phyloP scores from a whole-genome alignment of 2,888 invertebrate species.

The Charanyca ferruginea region DNA sequence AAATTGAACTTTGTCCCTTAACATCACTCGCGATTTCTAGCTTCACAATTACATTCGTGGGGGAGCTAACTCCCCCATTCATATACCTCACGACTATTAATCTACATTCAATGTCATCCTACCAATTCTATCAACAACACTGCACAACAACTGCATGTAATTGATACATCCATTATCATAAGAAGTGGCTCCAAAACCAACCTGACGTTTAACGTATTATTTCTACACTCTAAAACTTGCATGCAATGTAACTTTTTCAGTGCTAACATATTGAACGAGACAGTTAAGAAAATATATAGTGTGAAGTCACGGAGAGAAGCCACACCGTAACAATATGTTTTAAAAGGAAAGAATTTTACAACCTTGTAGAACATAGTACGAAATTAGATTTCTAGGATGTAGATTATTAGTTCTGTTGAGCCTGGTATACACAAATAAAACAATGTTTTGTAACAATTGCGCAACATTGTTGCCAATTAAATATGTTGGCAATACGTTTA shows the following conservation, averaged over 20 bases:
- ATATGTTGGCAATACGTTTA: neutral
- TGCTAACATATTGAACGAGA: constrained; percentile 59
- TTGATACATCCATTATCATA: constrained; percentile 42
- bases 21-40: too few relatives aligned
- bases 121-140: neutral
- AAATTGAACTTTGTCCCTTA: too few relatives aligned
- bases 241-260: constrained; percentile 58
- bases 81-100: too few relatives aligned
- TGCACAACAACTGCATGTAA: constrained; percentile 28
- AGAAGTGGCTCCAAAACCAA: constrained; percentile 33
- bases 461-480: neutral
- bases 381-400: too few relatives aligned
- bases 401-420: neutral
- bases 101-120: neutral
- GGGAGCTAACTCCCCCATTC: too few relatives aligned
- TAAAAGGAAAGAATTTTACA: constrained; percentile 20
- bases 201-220: constrained; percentile 56
- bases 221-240: constrained; percentile 40
- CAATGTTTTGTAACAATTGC: neutral
- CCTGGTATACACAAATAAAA: neutral
- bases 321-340: constrained; percentile 38
- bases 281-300: constrained; percentile 57
- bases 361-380: too few relatives aligned
- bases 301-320: constrained; percentile 40
- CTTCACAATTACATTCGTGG: too few relatives aligned